A percentile compares a stretch with the other conserved stretches of the same genome.
phyloP scores from a whole-genome alignment of 2,888 invertebrate species.

The Troglohyphantes excavatus region DNA sequence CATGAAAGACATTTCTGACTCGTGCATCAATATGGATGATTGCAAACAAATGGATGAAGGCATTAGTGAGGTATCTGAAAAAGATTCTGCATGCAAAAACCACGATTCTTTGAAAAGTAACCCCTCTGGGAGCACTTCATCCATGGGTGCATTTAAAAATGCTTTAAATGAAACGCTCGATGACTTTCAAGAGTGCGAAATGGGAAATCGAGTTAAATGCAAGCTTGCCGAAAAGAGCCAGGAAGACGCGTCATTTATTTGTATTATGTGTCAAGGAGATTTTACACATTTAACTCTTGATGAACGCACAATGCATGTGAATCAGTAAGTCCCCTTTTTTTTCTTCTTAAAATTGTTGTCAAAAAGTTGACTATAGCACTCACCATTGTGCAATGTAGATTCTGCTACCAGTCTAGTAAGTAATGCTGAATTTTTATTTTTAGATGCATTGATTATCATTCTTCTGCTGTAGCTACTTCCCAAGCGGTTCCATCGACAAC shows the following conservation, averaged over 20 bases:
- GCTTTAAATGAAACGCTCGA: constrained; percentile 16
- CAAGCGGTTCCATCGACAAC: not conserved
- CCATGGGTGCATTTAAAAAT: not conserved
- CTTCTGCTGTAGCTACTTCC: not conserved
- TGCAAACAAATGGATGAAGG: not conserved
- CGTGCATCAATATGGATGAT: not conserved
- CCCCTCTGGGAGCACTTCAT: not conserved
- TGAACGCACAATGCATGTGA: constrained; percentile 48
- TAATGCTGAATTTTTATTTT: constrained; percentile 2
- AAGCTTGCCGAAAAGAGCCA: not conserved
- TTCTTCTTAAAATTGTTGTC: too few species aligned
- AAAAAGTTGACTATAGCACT: too few species aligned
- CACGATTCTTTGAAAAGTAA: not conserved
- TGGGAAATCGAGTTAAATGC: constrained; percentile 24
- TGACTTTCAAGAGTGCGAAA: constrained; percentile 35
- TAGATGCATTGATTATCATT: constrained; percentile 67
- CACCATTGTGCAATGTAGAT: too few species aligned
- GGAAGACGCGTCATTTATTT: constrained; percentile 10
- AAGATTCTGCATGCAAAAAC: not conserved
- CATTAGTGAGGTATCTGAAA: not conserved
- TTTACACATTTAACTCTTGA: constrained; percentile 38
- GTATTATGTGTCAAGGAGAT: constrained; percentile 54
- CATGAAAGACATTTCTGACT: not conserved
- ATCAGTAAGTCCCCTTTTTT: constrained; percentile 52
- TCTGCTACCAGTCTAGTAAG: too few species aligned